phyloP scores from a whole-genome alignment of 2,797 vertebrate genomes.

The Sebastes trivittatus region DNA sequence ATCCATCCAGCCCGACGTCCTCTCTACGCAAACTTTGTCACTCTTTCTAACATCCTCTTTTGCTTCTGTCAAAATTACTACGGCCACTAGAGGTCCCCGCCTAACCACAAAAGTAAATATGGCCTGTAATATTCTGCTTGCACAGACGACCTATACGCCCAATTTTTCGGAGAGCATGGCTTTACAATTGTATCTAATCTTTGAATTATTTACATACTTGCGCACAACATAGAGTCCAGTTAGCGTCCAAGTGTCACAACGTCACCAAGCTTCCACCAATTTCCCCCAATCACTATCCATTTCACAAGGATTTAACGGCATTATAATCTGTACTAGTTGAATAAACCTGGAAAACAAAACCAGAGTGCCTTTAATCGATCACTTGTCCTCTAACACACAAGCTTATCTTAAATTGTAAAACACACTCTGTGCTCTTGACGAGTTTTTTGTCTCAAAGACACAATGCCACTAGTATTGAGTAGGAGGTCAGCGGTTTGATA shows the following conservation, averaged over 20 bases:
- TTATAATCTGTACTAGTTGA: background rate
- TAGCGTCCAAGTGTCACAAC: background rate
- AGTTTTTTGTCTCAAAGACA: background rate
- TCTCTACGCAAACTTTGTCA: background rate
- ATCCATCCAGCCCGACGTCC: no score
- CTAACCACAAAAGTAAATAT: background rate
- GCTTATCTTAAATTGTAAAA: background rate
- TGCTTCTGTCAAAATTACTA: background rate
- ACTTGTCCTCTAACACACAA: background rate
- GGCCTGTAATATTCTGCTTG: background rate
- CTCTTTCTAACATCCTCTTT: background rate
- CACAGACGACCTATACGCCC: background rate
- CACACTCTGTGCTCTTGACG: background rate
- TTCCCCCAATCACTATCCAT: background rate
- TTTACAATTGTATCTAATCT: background rate
- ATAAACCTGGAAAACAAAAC: background rate
- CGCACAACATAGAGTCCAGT: background rate
- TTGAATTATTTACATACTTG: background rate
- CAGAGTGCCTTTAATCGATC: background rate
- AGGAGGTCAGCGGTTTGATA: slow-evolving; percentile 10
- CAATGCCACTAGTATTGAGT: background rate
- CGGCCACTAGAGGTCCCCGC: fast-evolving
- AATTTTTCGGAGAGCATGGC: background rate
- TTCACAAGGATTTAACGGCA: background rate
- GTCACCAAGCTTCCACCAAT: background rate